Percentiles rank a stretch among this genome's conserved stretches.
Evolutionary conservation across 2,113 vertebrate species (phyloP).

Genomic region (Psettodes erumei): DNA sequence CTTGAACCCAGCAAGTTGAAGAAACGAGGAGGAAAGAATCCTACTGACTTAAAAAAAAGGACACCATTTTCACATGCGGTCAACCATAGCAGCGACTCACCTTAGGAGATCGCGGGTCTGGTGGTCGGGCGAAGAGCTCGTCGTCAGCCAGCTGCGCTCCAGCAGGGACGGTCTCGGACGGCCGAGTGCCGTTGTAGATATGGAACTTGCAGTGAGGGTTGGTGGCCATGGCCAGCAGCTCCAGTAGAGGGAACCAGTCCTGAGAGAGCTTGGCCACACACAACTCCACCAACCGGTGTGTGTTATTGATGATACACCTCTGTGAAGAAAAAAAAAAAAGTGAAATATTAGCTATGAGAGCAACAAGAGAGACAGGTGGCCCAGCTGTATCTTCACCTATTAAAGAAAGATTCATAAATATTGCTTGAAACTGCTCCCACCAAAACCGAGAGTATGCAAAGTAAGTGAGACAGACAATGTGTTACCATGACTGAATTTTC

Average conservation of each 20-base stretch:
- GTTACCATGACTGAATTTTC: neutral
- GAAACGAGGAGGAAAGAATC: neutral
- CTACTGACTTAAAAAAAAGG: neutral
- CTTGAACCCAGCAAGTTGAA: neutral
- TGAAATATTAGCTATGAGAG: neutral
- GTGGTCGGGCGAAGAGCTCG: slow-evolving; percentile 96
- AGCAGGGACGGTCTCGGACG: slow-evolving; percentile 96
- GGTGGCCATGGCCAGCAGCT: slow-evolving; percentile 99
- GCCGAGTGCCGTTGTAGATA: slow-evolving; percentile 99
- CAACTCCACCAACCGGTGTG: slow-evolving; percentile 96
- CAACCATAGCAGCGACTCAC: slow-evolving; percentile 65
- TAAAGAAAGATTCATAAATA: neutral
- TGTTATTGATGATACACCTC: slow-evolving; percentile 99
- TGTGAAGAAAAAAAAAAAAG: slow-evolving; percentile 60
- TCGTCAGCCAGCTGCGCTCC: slow-evolving; percentile 96
- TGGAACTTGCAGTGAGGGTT: slow-evolving; percentile 99
- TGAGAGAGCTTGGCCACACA: slow-evolving; percentile 99
- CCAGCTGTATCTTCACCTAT: neutral
- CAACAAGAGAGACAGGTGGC: neutral
- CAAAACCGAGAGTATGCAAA: neutral
- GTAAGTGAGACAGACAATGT: neutral
- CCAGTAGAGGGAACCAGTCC: slow-evolving; percentile 99
- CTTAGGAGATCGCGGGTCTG: slow-evolving; percentile 98
- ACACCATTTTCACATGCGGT: neutral
- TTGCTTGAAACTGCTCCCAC: neutral